A percentile compares a stretch with the other conserved stretches of the same genome.
These are phyloP conservation scores for Chlorospingus flavigularis DNA, from an alignment of 2,797 vertebrate genomes.

Conservation along the genomic window DNA sequence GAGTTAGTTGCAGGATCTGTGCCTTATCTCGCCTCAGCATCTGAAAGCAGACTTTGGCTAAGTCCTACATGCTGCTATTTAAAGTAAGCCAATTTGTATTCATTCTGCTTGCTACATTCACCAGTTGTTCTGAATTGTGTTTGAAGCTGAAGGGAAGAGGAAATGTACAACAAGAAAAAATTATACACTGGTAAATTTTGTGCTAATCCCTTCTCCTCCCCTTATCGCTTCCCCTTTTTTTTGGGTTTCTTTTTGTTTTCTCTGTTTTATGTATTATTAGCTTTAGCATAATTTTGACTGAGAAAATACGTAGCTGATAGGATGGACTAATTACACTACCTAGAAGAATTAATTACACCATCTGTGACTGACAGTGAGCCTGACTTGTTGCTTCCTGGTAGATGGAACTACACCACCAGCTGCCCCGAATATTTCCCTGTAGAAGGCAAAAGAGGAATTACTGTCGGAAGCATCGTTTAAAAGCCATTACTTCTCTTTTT, in stretches of 20 bases:
- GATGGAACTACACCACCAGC: constrained; percentile 57
- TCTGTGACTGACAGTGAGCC: constrained; percentile 71
- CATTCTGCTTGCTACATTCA: constrained; percentile 67
- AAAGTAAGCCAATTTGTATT: constrained; percentile 71
- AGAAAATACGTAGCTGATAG: constrained; percentile 70
- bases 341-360: constrained; percentile 74
- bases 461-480: neutral
- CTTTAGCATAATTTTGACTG: constrained; percentile 70
- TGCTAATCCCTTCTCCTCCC: constrained; percentile 67
- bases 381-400: constrained; percentile 64
- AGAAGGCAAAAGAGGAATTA: constrained; percentile 35
- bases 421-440: constrained; percentile 25
- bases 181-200: constrained; percentile 70
- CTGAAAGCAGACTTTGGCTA: constrained; percentile 67
- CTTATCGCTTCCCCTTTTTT: constrained; percentile 40
- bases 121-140: constrained; percentile 70
- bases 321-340: constrained; percentile 69
- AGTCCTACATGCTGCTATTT: constrained; percentile 67
- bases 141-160: constrained; percentile 67
- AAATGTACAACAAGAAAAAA: constrained; percentile 72
- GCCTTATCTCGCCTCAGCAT: constrained; percentile 48
- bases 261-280: constrained; percentile 69
- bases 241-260: constrained; percentile 57
- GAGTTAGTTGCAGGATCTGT: constrained; percentile 8
- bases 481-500: constrained; percentile 44